Conservation (phyloP, 2,888 invertebrate species). For the Orthonevra nobilis region DNA sequence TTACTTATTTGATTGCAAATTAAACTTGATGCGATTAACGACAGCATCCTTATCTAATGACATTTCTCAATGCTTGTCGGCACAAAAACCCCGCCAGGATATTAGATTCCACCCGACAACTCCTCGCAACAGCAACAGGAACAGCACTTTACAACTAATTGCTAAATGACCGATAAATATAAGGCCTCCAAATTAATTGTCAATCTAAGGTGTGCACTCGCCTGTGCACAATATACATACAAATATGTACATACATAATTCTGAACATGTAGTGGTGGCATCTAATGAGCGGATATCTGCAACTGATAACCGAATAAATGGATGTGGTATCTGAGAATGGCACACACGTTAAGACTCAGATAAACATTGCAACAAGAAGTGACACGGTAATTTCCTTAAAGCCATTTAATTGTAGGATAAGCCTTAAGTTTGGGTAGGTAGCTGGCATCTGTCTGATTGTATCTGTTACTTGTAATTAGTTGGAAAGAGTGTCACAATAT, state of each 20-base stretch:
- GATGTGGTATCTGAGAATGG: slow-evolving; percentile 12
- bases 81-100: slow-evolving; percentile 39
- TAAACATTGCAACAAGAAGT: slow-evolving; percentile 18
- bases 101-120: too few species aligned
- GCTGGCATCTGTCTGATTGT: too few species aligned
- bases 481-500: slow-evolving; percentile 24
- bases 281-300: slow-evolving; percentile 67
- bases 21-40: slow-evolving; percentile 68
- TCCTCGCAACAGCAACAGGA: not conserved
- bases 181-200: slow-evolving; percentile 66
- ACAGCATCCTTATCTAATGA: slow-evolving; percentile 66
- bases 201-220: slow-evolving; percentile 56
- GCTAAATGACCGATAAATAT: slow-evolving; percentile 68
- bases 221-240: slow-evolving; percentile 23
- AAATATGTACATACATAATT: not conserved
- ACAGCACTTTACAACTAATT: slow-evolving; percentile 53
- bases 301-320: slow-evolving; percentile 62
- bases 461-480: slow-evolving; percentile 28
- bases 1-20: slow-evolving; percentile 69
- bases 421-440: not conserved
- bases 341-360: slow-evolving; percentile 4
- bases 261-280: not conserved
- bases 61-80: slow-evolving; percentile 56
- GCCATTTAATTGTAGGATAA: slow-evolving; percentile 19
- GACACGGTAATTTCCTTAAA: slow-evolving; percentile 36